Percentiles rank a stretch among this genome's conserved stretches.
Evolutionary conservation across 2,797 vertebrate species (phyloP).

Genomic region (Pangasius djambal): DNA sequence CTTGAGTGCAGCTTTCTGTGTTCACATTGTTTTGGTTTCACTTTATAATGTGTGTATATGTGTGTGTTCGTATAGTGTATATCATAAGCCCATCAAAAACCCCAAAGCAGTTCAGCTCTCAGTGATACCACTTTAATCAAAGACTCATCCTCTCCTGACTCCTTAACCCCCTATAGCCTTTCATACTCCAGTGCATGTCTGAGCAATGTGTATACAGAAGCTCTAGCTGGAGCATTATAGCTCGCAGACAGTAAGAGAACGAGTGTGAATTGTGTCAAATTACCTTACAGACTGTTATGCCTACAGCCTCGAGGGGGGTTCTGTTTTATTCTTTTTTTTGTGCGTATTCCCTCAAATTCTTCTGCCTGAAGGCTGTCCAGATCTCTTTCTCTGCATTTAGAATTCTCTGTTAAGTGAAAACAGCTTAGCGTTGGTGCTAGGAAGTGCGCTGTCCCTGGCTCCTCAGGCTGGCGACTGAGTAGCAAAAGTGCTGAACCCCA

Average conservation of each 20-base stretch:
- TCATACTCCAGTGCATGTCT: neutral
- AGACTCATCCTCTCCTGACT: neutral
- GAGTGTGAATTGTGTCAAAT: constrained; percentile 2
- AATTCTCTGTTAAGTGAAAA: constrained; percentile 73
- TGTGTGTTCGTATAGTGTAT: neutral
- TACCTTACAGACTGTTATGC: constrained; percentile 17
- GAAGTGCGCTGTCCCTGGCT: constrained; percentile 48
- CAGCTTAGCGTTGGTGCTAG: constrained; percentile 71
- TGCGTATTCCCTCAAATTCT: constrained; percentile 7
- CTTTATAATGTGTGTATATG: neutral
- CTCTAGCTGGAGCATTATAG: neutral
- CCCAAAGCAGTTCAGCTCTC: neutral
- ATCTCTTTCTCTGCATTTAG: constrained; percentile 73
- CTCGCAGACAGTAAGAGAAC: neutral
- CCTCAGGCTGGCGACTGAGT: constrained; percentile 24
- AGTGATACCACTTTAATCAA: neutral
- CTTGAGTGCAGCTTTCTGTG: neutral
- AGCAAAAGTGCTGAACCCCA: constrained; percentile 24
- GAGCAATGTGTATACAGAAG: constrained; percentile 8
- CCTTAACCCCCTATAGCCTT: neutral
- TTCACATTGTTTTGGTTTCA: neutral
- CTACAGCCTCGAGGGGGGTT: constrained; percentile 33
- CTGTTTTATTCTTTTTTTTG: constrained; percentile 26
- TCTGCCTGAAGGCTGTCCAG: constrained; percentile 63
- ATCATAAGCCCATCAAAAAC: neutral